Evolutionary conservation across 2,888 invertebrate genomes (phyloP), one percentile per base, ranked within the genome.

Genomic region (Pyrrhia umbra): DNA sequence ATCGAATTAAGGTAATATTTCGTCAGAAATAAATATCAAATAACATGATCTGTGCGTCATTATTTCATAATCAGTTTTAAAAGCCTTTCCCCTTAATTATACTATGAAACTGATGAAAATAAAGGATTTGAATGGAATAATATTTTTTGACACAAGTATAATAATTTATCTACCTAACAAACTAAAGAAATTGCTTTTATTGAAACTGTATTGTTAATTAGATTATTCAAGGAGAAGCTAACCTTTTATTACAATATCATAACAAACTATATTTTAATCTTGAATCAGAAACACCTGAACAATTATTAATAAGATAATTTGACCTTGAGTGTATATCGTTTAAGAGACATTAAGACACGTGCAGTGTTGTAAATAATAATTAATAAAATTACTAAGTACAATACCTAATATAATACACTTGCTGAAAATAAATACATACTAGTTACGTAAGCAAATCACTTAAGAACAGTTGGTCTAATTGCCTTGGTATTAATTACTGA

Each of bases 321-420:
- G n/a, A n/a, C 67, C 66, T 70, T 70, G 66, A 66, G 50, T 37
- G 10, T 21, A 16, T 58, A 50, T 23, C 23, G 34, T 27, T 13
- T 67, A 27, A 30, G 47, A 20, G 39, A 52, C 1, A 69, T 66
- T n/a, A 58, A 71, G 55, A 55, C 72, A 72, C 69, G 69, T 72
- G 60, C 72, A 60, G 18, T n/a, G 21, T 18, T 50, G 6, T 54
- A 49, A 65, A 54, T 27, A 23, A 45, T 9, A 27, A 40, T 65
- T 52, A 49, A 58, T 34, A 18, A 68, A 64, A 65, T 65, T 18
- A 9, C 2, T 23, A 39, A 13, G 9, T 23, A 40, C 15, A 54
- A 37, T 16, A 16, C 10, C 16, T 20, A 45, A 50, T 50, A 21
- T 6, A 15, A n/a, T 15, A 25, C 13, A 18, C 21, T 27, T 42